Evolutionary conservation across 2,113 vertebrate genomes (phyloP).

Genomic region (Nanorana parkeri): DNA sequence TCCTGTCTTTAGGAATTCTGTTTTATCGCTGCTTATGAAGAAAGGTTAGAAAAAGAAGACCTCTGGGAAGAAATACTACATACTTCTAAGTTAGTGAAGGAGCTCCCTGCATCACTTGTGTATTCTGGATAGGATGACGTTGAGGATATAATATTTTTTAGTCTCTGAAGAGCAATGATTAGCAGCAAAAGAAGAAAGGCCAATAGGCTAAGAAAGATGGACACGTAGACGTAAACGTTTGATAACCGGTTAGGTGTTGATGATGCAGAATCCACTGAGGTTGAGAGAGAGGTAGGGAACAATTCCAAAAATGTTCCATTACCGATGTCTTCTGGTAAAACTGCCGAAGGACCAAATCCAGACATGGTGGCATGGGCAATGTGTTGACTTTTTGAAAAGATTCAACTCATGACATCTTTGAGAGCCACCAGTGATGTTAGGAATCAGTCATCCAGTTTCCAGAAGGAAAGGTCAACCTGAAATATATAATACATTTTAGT

Average conservation of each 20-base stretch:
- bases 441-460: neutral
- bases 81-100: slow-evolving; percentile 97
- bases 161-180: slow-evolving; percentile 92
- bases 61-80: slow-evolving; percentile 91
- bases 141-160: slow-evolving; percentile 95
- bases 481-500: slow-evolving; percentile 21
- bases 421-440: neutral
- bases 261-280: slow-evolving; percentile 79
- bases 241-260: slow-evolving; percentile 73
- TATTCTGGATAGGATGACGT: slow-evolving; percentile 91
- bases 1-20: neutral
- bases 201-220: slow-evolving; percentile 93
- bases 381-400: neutral
- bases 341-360: slow-evolving; percentile 66
- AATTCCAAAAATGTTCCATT: slow-evolving; percentile 88
- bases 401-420: slow-evolving; percentile 28
- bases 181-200: slow-evolving; percentile 90
- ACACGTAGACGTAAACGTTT: slow-evolving; percentile 91
- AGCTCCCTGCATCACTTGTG: slow-evolving; percentile 89
- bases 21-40: slow-evolving; percentile 75
- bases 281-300: slow-evolving; percentile 84
- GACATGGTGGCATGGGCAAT: slow-evolving; percentile 67
- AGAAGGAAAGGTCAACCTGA: slow-evolving; percentile 29
- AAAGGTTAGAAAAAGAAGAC: slow-evolving; percentile 89
- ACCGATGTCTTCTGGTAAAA: slow-evolving; percentile 70